Base-by-base conservation (phyloP, 2,888 invertebrate genomes). In the Nomada ferruginata region DNA sequence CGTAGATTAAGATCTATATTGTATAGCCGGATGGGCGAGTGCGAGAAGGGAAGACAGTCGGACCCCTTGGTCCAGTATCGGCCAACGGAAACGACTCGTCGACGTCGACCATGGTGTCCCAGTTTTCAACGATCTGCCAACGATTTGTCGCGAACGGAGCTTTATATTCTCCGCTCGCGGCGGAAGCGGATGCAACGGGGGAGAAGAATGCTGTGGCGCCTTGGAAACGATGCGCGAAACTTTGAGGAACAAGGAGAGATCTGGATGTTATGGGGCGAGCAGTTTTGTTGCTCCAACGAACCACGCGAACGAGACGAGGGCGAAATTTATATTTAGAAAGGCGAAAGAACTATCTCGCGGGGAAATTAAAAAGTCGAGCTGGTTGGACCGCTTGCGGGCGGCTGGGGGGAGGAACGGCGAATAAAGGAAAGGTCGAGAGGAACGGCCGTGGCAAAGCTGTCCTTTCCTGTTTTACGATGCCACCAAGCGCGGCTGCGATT, bases 251-350 rank as follows among this genome's bases (percentile, higher is more conserved):
- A 75, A 42, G 36, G 65, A 52, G 55, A 29, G 26, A 42, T 18
- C 29, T 13, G 47, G 20, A 66, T 68, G n/a, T 47, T n/a, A 29
- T 74, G 61, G 61, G 63, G 57, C 73, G 77, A 70, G 70, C 66
- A 5, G 71, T 76, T 71, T 57, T 20, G 70, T 79, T 73, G 50
- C 36, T 65, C 63, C 69, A 36, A 66, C n/a, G 59, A 53, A 60
- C 15, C 15, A 29, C 64, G 57, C 52, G 52, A 52, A 26, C 23
- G 23, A 7, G 36, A 5, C 5, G 36, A 5, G 36, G 36, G 36
- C 36, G 59, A 60, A 53, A 82, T 76, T 61, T 44, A 60, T 82
- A 72, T 76, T 65, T 68, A 76, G 42, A 18, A 59, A 69, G 26
- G 60, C 50, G 5, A 72, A 63, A 52, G 68, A 73, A 52, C 18